Base-by-base conservation (phyloP, 23 tunicate genomes). In the Botrylloides violaceus region DNA sequence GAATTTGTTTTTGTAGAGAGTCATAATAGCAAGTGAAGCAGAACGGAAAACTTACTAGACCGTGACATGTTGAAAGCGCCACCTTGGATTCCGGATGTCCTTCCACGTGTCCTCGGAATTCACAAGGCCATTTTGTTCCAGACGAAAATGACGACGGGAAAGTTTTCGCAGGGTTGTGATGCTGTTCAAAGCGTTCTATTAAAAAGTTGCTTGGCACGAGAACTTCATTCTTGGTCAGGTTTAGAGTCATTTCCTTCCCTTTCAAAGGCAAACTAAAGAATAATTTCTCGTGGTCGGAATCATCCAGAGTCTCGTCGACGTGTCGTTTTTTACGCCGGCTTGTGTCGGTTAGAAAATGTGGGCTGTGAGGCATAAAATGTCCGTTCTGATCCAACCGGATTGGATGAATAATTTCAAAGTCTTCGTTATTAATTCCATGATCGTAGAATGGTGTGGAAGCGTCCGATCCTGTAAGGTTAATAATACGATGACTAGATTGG, bases 11-110 rank as follows among this genome's bases (percentile, higher is more conserved):
- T 7, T 15, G 9, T 43, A 43, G 15, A 9, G 53, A 15, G 53
- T 43, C 9, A 43, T 15, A 43, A 43, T 15, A 7, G 53, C 15
- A 43, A 43, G 15, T 7, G 12, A 43, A 43, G 15, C 9, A 9
- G 15, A 43, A 43, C 26, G 20, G n/a, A 63, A 23, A 58, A 87
- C 95, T 87, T 43, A 87, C 95, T 79, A 87, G 56, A 47, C 95
- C 95, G 62, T 76, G 53, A 73, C 95, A 87, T 2, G 95, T 76
- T 20, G 95, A 87, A 1, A 87, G 26, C 25, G 86, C 95, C 49
- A 80, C 86, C 24, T 36, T 34, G 49, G 95, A 87, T 2, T 71
- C 22, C 2, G 80, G 78, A 55, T 80, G 79, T 20, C 71, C 95
- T 2, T 49, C 71, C 55, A 87, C 86, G 50, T 87, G 82, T 49